phyloP scores from a whole-genome alignment of 2,888 invertebrate species.

The Tridacna gigas region DNA sequence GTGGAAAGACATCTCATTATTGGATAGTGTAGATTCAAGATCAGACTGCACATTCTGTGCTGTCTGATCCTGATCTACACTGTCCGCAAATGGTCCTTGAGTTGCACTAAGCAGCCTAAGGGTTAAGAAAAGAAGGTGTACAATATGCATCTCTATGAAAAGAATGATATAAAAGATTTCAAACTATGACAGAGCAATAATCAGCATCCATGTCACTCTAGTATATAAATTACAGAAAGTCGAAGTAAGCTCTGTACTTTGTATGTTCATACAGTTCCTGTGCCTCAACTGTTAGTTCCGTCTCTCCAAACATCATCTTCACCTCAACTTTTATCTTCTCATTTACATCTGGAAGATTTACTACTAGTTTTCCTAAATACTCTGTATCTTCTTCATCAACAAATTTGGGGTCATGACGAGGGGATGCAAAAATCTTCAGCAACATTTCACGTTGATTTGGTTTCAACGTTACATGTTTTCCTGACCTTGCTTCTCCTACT shows the following conservation, averaged over 20 bases:
- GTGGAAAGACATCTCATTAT: too few relatives aligned
- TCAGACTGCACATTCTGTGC: too few relatives aligned
- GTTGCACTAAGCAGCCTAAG: too few relatives aligned
- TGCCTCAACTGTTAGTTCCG: conserved; percentile 71
- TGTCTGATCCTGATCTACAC: too few relatives aligned
- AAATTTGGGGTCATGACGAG: conserved; percentile 60
- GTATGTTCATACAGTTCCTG: conserved; percentile 55
- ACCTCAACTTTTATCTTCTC: conserved; percentile 66
- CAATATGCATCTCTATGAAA: too few relatives aligned
- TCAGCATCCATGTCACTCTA: too few relatives aligned
- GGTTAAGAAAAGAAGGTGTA: too few relatives aligned
- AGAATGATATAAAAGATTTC: too few relatives aligned
- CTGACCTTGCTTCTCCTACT: conserved; percentile 62
- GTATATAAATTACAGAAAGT: conserved; percentile 56
- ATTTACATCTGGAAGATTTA: conserved; percentile 63
- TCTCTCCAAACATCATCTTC: conserved; percentile 72
- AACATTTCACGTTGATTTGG: conserved; percentile 66
- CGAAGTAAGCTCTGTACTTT: conserved; percentile 66
- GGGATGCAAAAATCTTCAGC: conserved; percentile 66
- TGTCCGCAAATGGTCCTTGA: too few relatives aligned
- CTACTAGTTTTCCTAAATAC: conserved; percentile 66
- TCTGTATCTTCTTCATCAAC: conserved; percentile 66
- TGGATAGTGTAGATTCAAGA: too few relatives aligned
- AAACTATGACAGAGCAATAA: too few relatives aligned
- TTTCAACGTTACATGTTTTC: conserved; percentile 65